Conservation (phyloP, 2,888 invertebrate species). For the Phorcus lineatus region DNA sequence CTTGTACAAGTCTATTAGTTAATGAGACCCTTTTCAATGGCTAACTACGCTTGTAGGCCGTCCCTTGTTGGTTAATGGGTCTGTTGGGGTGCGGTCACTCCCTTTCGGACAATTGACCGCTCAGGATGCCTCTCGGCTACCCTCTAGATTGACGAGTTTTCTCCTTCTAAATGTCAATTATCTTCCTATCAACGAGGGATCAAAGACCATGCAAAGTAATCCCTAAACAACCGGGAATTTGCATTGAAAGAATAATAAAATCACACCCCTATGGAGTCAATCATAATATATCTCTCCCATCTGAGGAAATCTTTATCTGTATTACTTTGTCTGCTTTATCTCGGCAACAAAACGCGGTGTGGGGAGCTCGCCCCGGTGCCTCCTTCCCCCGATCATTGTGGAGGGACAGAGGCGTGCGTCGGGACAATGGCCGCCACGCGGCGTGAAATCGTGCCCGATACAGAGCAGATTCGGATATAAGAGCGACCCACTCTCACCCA, state of each 20-base stretch:
- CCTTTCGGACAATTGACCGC: slow-evolving; percentile 7
- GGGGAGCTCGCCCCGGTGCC: neutral
- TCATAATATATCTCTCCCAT: neutral
- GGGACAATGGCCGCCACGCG: neutral
- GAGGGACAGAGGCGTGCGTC: slow-evolving; percentile 12
- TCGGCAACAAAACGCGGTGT: neutral
- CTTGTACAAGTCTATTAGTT: no score
- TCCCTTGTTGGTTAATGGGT: no score
- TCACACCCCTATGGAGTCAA: slow-evolving; percentile 11
- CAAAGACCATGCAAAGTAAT: neutral
- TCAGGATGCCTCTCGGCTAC: neutral
- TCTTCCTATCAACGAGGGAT: neutral
- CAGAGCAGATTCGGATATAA: no score
- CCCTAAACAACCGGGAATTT: neutral
- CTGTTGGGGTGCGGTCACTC: neutral
- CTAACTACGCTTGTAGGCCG: no score
- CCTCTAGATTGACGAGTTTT: neutral
- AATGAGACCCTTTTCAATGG: no score
- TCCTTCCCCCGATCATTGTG: neutral
- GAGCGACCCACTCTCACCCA: slow-evolving; percentile 7
- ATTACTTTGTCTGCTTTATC: slow-evolving; percentile 8
- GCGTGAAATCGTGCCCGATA: slow-evolving; percentile 3
- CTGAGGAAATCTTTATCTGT: slow-evolving; percentile 2
- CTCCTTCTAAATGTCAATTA: neutral
- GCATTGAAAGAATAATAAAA: neutral